Conservation (phyloP, 2,113 vertebrate species). For the Theropithecus gelada region DNA sequence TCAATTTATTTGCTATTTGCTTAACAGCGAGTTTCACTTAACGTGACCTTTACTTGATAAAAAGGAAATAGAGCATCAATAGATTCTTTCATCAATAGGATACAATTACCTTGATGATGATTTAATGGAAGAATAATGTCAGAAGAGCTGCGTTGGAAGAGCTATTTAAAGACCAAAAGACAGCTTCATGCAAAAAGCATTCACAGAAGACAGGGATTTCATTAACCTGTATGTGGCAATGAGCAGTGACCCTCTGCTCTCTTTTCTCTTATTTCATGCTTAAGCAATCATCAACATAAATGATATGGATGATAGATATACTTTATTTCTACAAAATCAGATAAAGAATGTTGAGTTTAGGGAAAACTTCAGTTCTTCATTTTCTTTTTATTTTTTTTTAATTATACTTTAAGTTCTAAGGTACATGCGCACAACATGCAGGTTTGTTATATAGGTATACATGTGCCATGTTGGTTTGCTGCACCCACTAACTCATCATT, state of each 20-base stretch:
- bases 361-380: slow-evolving; percentile 29
- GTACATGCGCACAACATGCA: no score
- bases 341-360: slow-evolving; percentile 50
- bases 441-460: no score
- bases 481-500: no score
- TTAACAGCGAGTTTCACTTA: slow-evolving; percentile 79
- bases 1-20: slow-evolving; percentile 80
- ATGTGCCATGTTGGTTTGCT: no score
- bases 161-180: slow-evolving; percentile 79
- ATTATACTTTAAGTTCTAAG: no score
- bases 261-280: slow-evolving; percentile 81
- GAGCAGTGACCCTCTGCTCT: slow-evolving; percentile 74
- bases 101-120: slow-evolving; percentile 79
- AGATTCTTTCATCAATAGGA: slow-evolving; percentile 76
- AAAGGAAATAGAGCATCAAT: slow-evolving; percentile 78
- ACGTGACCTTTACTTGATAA: slow-evolving; percentile 79
- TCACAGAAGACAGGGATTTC: slow-evolving; percentile 73
- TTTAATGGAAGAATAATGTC: slow-evolving; percentile 82
- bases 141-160: slow-evolving; percentile 72
- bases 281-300: slow-evolving; percentile 76
- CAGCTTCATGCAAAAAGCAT: slow-evolving; percentile 76
- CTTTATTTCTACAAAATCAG: slow-evolving; percentile 70
- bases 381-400: not conserved
- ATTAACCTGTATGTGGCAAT: slow-evolving; percentile 77
- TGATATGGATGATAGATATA: slow-evolving; percentile 69